Base-by-base conservation (phyloP, 2,888 invertebrate genomes). In the Spisula solida region DNA sequence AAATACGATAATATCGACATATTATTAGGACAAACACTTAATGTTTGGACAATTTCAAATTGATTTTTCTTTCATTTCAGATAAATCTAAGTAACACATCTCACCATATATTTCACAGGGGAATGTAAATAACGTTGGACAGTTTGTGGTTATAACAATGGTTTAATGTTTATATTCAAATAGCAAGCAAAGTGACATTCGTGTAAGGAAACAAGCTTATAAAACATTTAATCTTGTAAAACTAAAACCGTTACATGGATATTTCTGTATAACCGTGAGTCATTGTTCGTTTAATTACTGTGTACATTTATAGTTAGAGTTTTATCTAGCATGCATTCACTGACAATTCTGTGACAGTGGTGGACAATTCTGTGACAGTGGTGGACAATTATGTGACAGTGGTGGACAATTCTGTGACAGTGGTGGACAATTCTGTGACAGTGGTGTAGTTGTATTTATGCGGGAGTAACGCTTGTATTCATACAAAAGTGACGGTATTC, bases 31-130 rank as follows among this genome's bases (percentile, higher is more conserved):
- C 14, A 29, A 6, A 29, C 25, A 25, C 29, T 25, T 56, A 25
- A 10, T 66, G n/a, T 66, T 66, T 66, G 60, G 25, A 66, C 60
- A 66, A 66, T 66, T 66, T 66, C 60, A 66, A 66, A 66, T 66
- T 66, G 60, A 66, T 66, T 66, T 66, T 56, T n/a, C 20, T 75
- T 75, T 75, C 29, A 75, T 75, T 75, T 75, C 75, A 75, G 75
- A 75, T 75, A 75, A 75, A 31, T 34, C 16, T 34, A 4, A 75
- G 34, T 34, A 75, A 34, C 16, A 75, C 31, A 5, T 75, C n/a
- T 18, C 34, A 29, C 12, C n/a, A n/a, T 14, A 18, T 34, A 75
- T 31, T 75, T 31, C 34, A 70, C 14, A 75, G 12, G 6, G 12
- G 34, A 31, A 75, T 31, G 75, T 16, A 18, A 25, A 31, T 75